Conservation (phyloP, 2,888 invertebrate species). For the Pristionchus fissidentatus region DNA sequence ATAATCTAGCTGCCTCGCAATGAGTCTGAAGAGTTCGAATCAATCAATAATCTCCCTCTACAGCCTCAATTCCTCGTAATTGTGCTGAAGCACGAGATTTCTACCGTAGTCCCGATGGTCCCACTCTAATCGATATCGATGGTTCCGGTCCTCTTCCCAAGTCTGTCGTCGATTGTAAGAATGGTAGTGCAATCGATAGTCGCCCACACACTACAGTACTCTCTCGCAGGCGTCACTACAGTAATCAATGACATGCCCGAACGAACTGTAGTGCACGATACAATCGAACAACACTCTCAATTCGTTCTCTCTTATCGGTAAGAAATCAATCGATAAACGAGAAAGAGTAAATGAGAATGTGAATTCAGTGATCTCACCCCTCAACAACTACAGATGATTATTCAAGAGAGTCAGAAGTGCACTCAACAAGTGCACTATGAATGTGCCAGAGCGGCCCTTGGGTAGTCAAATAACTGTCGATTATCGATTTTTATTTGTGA, state of each 20-base stretch:
- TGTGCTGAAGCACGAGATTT: slow-evolving; percentile 68
- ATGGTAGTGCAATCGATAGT: slow-evolving; percentile 51
- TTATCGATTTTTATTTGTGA: neutral
- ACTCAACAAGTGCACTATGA: slow-evolving; percentile 47
- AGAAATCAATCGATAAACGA: neutral
- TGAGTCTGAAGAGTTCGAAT: slow-evolving; percentile 34
- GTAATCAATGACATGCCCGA: slow-evolving; percentile 67
- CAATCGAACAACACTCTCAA: slow-evolving; percentile 54
- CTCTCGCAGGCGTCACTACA: slow-evolving; percentile 55
- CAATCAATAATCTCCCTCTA: slow-evolving; percentile 10
- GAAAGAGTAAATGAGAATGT: neutral
- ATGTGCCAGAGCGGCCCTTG: slow-evolving; percentile 40
- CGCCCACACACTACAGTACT: neutral
- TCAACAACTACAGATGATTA: slow-evolving; percentile 29
- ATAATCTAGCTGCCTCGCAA: slow-evolving; percentile 20
- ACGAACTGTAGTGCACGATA: slow-evolving; percentile 56
- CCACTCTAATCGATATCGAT: slow-evolving; percentile 70
- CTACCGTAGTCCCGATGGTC: slow-evolving; percentile 61
- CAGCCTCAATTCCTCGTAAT: slow-evolving; percentile 64
- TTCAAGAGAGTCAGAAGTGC: slow-evolving; percentile 42
- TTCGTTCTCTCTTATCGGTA: slow-evolving; percentile 58
- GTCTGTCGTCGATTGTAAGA: slow-evolving; percentile 60
- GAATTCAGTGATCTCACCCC: slow-evolving; percentile 52
- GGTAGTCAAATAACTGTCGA: neutral
- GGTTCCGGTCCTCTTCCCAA: slow-evolving; percentile 60